A percentile compares a stretch with the other conserved stretches of the same genome.
These are phyloP conservation scores for Pseudachorutes palmiensis DNA, from an alignment of 1,140 invertebrate species.

Conservation along the genomic window DNA sequence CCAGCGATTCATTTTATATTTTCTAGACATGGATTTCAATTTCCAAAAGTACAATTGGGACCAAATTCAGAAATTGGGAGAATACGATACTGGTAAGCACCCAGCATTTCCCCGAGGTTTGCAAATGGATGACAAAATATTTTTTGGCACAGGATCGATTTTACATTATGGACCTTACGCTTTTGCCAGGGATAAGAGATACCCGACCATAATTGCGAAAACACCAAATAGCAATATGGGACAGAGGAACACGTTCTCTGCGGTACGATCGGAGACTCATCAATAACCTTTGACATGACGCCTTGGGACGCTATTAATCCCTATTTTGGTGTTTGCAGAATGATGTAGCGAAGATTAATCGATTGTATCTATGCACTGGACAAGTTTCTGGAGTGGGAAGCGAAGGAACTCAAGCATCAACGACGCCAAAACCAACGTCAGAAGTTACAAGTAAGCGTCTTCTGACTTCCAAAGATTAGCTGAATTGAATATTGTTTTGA, in stretches of 20 bases:
- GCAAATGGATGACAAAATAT: too few species aligned
- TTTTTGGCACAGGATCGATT: too few species aligned
- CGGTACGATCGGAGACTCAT: constrained; percentile 24
- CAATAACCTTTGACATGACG: neutral
- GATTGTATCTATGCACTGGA: constrained; percentile 37
- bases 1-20: neutral
- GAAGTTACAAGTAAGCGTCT: too few species aligned
- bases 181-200: constrained; percentile 46
- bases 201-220: constrained; percentile 49
- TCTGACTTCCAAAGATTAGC: too few species aligned
- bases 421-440: neutral
- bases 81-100: constrained; percentile 54
- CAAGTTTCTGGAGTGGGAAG: neutral
- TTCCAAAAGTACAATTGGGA: constrained; percentile 45
- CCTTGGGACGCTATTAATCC: constrained; percentile 5
- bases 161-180: constrained; percentile 52
- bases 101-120: too few species aligned
- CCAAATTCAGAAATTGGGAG: constrained; percentile 43
- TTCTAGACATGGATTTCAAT: constrained; percentile 44
- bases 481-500: neutral
- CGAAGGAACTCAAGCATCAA: neutral
- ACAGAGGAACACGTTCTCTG: constrained; percentile 45
- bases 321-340: constrained; percentile 19
- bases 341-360: constrained; percentile 38
- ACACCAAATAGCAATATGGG: constrained; percentile 44